Evolutionary conservation across 2,113 vertebrate genomes (phyloP).

Genomic region (Etia nguti): DNA sequence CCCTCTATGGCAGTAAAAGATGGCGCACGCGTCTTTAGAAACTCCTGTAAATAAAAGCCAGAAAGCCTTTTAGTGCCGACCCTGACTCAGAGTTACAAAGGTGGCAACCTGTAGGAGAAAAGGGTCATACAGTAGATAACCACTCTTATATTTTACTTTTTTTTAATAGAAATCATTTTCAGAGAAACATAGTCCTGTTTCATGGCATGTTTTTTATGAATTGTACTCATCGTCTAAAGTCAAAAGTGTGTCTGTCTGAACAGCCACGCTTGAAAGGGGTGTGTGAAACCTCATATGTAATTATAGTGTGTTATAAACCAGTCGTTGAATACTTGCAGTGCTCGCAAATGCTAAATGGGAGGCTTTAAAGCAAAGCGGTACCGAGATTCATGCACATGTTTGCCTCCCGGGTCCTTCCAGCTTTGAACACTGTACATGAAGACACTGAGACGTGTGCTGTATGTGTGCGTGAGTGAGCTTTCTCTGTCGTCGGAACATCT

Average conservation of each 20-base stretch:
- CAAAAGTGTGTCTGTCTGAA: not conserved
- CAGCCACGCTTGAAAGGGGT: not conserved
- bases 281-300: not conserved
- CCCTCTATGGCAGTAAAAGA: not conserved
- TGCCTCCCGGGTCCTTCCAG: constrained; percentile 3
- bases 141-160: not conserved
- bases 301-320: not conserved
- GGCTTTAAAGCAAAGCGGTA: not conserved
- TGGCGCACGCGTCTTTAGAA: not conserved
- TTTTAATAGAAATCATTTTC: accelerated
- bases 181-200: accelerated
- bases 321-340: not conserved
- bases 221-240: not conserved
- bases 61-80: not conserved
- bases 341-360: not conserved
- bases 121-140: not conserved
- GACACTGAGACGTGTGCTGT: constrained; percentile 13
- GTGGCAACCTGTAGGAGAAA: no score
- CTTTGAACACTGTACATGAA: constrained; percentile 24
- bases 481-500: constrained; percentile 41
- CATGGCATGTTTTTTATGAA: accelerated
- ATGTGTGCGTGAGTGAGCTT: constrained; percentile 7
- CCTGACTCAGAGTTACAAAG: not conserved
- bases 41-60: not conserved
- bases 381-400: not conserved